A percentile compares a stretch with the other conserved stretches of the same genome.
phyloP scores from a whole-genome alignment of 2,888 invertebrate species.

The Heterodera filipjevi region DNA sequence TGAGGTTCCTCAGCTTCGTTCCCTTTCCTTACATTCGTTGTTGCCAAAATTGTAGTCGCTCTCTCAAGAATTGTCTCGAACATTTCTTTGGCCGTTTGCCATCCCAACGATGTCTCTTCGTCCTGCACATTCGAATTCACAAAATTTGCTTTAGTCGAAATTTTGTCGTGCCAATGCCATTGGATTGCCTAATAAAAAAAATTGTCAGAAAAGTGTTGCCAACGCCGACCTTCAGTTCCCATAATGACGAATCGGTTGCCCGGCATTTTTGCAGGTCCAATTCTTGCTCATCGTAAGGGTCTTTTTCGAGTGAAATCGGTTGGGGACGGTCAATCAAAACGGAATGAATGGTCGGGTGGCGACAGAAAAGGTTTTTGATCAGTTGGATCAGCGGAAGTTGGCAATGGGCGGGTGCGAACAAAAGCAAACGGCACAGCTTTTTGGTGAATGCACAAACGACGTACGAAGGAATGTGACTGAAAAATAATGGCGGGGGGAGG shows the following conservation, averaged over 20 bases:
- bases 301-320: constrained; percentile 67
- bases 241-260: constrained; percentile 85
- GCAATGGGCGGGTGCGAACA: constrained; percentile 82
- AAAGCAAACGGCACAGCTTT: constrained; percentile 80
- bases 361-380: constrained; percentile 80
- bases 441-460: constrained; percentile 92
- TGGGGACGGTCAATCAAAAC: constrained; percentile 58
- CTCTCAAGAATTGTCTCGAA: constrained; percentile 16
- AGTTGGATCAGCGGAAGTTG: constrained; percentile 78
- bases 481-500: not conserved
- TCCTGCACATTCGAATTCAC: constrained; percentile 40
- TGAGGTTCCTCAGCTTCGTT: not conserved
- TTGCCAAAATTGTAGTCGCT: not conserved
- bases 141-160: constrained; percentile 50
- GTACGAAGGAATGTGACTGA: constrained; percentile 83
- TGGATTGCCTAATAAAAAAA: constrained; percentile 42
- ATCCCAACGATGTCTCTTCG: constrained; percentile 15
- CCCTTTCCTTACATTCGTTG: not conserved
- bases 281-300: constrained; percentile 86
- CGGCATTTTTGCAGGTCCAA: constrained; percentile 78
- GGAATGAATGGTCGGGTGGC: constrained; percentile 78
- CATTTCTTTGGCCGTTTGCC: constrained; percentile 15
- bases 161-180: constrained; percentile 50
- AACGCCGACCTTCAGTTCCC: constrained; percentile 77
- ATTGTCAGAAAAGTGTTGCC: not conserved